Evolutionary conservation across 2,113 vertebrate genomes (phyloP).

Genomic region (Phaethon lepturus): DNA sequence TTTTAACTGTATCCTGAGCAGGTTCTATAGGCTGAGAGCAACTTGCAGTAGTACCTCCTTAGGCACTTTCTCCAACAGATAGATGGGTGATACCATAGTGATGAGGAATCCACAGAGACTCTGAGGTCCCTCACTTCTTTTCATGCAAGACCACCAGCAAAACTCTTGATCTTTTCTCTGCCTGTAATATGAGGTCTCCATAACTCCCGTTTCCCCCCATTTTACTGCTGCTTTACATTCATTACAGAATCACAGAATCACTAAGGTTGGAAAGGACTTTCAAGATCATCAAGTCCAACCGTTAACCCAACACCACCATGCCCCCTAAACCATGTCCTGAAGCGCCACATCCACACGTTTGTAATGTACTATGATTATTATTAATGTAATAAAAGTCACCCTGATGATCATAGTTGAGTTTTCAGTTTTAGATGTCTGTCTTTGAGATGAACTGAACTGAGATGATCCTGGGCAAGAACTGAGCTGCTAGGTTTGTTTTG

Average conservation of each 20-base stretch:
- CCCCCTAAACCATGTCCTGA: no score
- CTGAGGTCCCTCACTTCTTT: not conserved
- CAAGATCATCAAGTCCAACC: no score
- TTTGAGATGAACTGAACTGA: not conserved
- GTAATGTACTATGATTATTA: no score
- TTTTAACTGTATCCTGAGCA: not conserved
- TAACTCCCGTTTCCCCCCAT: not conserved
- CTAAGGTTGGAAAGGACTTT: no score
- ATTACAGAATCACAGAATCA: not conserved
- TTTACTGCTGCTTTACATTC: not conserved
- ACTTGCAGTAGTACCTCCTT: not conserved
- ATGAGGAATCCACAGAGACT: not conserved
- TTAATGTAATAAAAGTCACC: not conserved
- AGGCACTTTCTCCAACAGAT: not conserved
- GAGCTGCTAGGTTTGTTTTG: not conserved
- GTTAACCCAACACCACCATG: no score
- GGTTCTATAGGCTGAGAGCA: not conserved
- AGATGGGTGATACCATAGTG: not conserved
- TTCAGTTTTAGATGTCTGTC: not conserved
- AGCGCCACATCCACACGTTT: no score
- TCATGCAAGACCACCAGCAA: not conserved
- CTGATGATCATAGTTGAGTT: not conserved
- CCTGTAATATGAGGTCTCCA: not conserved
- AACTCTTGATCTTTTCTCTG: not conserved
- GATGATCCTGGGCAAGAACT: not conserved